Evolutionary conservation across 2,888 invertebrate genomes (phyloP), one percentile per base, ranked within the genome.

Genomic region (Suillia variegata): DNA sequence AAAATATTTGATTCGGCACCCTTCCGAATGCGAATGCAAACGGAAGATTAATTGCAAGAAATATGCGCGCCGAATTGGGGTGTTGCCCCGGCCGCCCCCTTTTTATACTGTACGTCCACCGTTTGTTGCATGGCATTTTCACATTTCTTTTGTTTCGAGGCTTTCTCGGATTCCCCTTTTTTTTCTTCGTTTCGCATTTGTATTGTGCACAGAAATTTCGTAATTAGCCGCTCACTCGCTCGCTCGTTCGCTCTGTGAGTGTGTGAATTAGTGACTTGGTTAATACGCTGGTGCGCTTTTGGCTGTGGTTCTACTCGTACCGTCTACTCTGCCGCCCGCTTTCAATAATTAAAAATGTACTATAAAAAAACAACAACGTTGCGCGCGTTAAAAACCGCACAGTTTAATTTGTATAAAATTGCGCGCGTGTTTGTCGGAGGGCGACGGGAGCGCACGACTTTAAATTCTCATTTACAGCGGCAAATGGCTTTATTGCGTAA

Each of bases 21-120:
- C n/a, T n/a, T n/a, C n/a, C n/a, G n/a, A n/a, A n/a, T n/a, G n/a
- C n/a, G n/a, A n/a, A n/a, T n/a, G n/a, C n/a, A n/a, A n/a, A n/a
- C n/a, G n/a, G n/a, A n/a, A n/a, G 45, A 45, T 45, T 45, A 45
- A 45, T 45, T 45, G 45, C 18, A 3, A 45, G 18, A 45, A 45
- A 20, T 45, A n/a, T 8, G 12, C 38, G 38, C n/a, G 38, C 12
- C n/a, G n/a, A 6, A n/a, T 8, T n/a, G 38, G 38, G 38, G 38
- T 13, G 38, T 38, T 38, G 38, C 12, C 38, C 12, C 6, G 6
- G 12, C 31, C 12, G 31, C 31, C 31, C 31, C 6, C 31, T 12
- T 31, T 12, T 31, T 31, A 31, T 6, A 31, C 31, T 31, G 31
- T 31, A 8, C 31, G 6, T 12, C 6, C 31, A 8, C 3, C n/a